Evolutionary conservation across 2,888 invertebrate genomes (phyloP), one percentile per base, ranked within the genome.

Genomic region (Fragum fragum): DNA sequence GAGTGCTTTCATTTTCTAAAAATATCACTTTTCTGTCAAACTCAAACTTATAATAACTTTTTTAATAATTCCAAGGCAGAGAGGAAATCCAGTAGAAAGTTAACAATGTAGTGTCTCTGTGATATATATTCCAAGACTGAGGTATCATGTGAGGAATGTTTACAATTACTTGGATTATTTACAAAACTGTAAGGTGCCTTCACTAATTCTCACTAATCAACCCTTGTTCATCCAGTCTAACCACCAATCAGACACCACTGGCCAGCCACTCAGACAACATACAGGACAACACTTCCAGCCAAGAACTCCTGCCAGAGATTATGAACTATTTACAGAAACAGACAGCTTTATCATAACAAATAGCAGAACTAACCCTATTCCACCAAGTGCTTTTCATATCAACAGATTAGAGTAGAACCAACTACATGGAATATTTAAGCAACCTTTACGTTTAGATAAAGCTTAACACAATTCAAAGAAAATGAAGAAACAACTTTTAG

Each of bases 1-100:
- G 32, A 83, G 72, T 52, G 83, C 83, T 57, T 83, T 83, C 83
- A 83, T 83, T 32, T 21, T 69, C 14, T 14, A 47, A 3, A 47
- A 47, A 47, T 14, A 9, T 47, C 39, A 47, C 5, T 14, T 47
- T 47, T 9, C 14, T 47, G 14, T 47, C 47, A 3, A 36, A 9
- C 3, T 36, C 3, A 36, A 36, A 36, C 32, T 36, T 36, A 36
- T 6, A 3, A 6, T 36, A 47, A 47, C n/a, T n/a, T n/a, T 47
- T 47, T 16, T 14, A 47, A 16, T 47, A 14, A 47, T 47, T 47
- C 16, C 47, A 47, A 14, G 14, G 14, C 18, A 9, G 2, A 47
- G 3, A 47, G 14, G n/a, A 5, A 47, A 18, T n/a, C 47, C n/a
- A n/a, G n/a, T 47, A 9, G 2, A 47, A 47, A 47, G 18, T 47